A percentile compares a stretch with the other conserved stretches of the same genome.
Evolutionary conservation across 1,140 invertebrate species (phyloP).

Genomic region (Protaetia brevitarsis): DNA sequence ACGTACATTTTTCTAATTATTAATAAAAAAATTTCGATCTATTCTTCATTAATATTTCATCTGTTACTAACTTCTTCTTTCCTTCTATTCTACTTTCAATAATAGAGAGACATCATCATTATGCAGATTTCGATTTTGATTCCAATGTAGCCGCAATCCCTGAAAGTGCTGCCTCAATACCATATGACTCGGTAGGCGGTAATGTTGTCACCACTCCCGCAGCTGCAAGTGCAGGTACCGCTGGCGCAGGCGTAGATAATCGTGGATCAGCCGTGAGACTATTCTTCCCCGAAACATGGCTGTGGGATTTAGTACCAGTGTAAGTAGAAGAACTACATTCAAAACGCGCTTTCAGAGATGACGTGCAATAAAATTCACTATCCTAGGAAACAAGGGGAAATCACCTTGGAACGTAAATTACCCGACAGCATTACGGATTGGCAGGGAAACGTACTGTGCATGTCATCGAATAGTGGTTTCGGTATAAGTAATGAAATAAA

Average conservation of each 20-base stretch:
- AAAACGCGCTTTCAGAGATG: background rate
- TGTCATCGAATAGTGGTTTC: conserved; percentile 61
- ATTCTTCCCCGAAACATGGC: conserved; percentile 68
- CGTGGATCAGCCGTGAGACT: conserved; percentile 50
- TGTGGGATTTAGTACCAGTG: conserved; percentile 60
- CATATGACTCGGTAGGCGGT: background rate
- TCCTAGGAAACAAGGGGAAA: background rate
- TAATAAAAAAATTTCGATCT: too few relatives aligned
- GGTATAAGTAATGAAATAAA: conserved; percentile 58
- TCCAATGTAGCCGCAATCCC: background rate
- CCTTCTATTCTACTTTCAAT: too few relatives aligned
- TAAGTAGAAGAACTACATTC: conserved; percentile 55
- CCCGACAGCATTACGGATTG: conserved; percentile 76
- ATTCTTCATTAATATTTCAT: too few relatives aligned
- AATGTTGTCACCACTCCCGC: too few relatives aligned
- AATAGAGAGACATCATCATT: too few relatives aligned
- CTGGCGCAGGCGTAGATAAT: background rate
- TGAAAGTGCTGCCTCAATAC: background rate
- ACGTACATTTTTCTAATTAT: too few relatives aligned
- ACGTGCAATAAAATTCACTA: background rate
- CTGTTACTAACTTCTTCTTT: too few relatives aligned
- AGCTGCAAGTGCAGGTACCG: background rate
- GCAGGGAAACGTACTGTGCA: conserved; percentile 67
- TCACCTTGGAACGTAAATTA: conserved; percentile 45
- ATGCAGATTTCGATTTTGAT: background rate